Percentiles rank a stretch among this genome's conserved stretches.
Conservation (phyloP, 35 echinoderm and acorn worm species). For the Ptychodera flava region DNA sequence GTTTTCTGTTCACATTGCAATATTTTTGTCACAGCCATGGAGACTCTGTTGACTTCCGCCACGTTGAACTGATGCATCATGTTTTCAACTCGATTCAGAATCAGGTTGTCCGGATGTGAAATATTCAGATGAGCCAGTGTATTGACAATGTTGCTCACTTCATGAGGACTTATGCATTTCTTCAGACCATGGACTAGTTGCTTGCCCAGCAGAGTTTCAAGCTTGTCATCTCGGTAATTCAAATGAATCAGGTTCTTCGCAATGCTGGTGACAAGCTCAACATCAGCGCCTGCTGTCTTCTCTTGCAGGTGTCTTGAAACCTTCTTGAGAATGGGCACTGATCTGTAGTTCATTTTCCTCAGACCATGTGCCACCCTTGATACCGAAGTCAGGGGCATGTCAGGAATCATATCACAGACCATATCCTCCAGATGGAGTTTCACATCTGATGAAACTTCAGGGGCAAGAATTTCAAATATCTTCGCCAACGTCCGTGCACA, state of each 20-base stretch:
- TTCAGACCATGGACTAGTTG: slow-evolving; percentile 11
- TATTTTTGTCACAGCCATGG: slow-evolving; percentile 45
- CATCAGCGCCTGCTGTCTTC: not conserved
- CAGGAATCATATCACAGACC: slow-evolving; percentile 17
- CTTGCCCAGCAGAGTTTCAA: slow-evolving; percentile 15
- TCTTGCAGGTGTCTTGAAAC: slow-evolving; percentile 13
- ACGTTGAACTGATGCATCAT: slow-evolving; percentile 62
- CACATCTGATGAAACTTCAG: slow-evolving; percentile 40
- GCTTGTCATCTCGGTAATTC: slow-evolving; percentile 2
- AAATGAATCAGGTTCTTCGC: slow-evolving; percentile 36
- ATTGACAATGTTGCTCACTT: slow-evolving; percentile 31
- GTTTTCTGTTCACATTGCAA: slow-evolving; percentile 10
- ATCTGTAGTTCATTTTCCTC: slow-evolving; percentile 47
- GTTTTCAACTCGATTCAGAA: slow-evolving; percentile 26
- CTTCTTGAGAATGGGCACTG: slow-evolving; percentile 20
- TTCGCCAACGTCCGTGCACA: slow-evolving; percentile 30
- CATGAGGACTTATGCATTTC: slow-evolving; percentile 18
- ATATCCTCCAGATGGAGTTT: slow-evolving; percentile 66
- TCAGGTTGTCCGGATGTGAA: slow-evolving; percentile 7
- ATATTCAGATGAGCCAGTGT: slow-evolving; percentile 43
- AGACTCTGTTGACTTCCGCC: slow-evolving; percentile 46
- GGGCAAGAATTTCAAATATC: slow-evolving; percentile 37
- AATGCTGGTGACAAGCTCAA: slow-evolving; percentile 17
- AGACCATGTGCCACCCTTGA: slow-evolving; percentile 48
- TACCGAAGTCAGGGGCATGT: slow-evolving; percentile 12